A percentile compares a stretch with the other conserved stretches of the same genome.
Conservation (phyloP, 1,140 invertebrate species). For the Aleiodes sp. region DNA sequence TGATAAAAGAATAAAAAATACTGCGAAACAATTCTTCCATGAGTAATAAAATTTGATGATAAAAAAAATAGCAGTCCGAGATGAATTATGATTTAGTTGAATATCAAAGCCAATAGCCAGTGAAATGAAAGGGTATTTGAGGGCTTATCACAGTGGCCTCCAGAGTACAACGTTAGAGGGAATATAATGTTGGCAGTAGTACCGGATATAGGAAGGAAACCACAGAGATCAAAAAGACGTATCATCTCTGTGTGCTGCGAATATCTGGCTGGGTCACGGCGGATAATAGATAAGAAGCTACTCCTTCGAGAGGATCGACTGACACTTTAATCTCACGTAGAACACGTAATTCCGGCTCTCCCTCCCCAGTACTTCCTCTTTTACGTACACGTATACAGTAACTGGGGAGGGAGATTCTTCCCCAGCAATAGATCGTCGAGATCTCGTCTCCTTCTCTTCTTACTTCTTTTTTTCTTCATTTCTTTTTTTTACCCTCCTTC, state of each 20-base stretch:
- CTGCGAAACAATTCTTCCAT: background rate
- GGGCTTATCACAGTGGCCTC: background rate
- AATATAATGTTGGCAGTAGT: slow-evolving; percentile 2
- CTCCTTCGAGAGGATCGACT: slow-evolving; percentile 29
- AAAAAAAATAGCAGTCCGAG: background rate
- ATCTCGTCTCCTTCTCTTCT: slow-evolving; percentile 11
- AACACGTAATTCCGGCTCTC: slow-evolving; percentile 29
- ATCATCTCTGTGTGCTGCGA: slow-evolving; percentile 29
- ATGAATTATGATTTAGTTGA: background rate
- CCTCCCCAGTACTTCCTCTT: background rate
- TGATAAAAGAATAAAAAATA: background rate
- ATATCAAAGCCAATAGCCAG: background rate
- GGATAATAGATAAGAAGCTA: slow-evolving; percentile 45
- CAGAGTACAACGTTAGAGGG: background rate
- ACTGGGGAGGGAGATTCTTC: background rate
- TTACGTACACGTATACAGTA: slow-evolving; percentile 11
- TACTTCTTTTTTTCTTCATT: slow-evolving; percentile 10
- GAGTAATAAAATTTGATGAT: background rate
- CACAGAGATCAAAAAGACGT: slow-evolving; percentile 29
- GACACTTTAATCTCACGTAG: slow-evolving; percentile 46
- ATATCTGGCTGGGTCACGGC: slow-evolving; percentile 27
- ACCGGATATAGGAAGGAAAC: background rate
- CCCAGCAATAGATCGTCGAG: slow-evolving; percentile 28
- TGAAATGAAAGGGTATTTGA: background rate
- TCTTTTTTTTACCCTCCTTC: slow-evolving; percentile 16